These are phyloP conservation scores for Neelides sp. DNA, from an alignment of 1,140 invertebrate genomes.

Conservation along the genomic window DNA sequence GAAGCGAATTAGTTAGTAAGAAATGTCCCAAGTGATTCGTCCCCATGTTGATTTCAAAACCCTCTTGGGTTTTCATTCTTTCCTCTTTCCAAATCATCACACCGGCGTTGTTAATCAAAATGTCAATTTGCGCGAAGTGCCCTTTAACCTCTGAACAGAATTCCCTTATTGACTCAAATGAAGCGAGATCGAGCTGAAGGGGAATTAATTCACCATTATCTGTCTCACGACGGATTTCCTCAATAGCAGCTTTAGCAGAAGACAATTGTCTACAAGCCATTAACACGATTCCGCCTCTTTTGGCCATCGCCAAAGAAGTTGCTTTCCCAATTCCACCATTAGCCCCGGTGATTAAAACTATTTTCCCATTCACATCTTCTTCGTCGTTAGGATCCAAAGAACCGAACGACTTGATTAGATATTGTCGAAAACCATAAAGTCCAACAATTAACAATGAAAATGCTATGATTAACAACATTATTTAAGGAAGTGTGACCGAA, in stretches of 20 bases:
- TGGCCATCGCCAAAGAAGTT: slow-evolving; percentile 35
- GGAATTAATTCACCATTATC: slow-evolving; percentile 40
- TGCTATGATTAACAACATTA: too few species aligned
- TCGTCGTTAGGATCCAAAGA: slow-evolving; percentile 18
- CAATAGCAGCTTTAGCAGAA: slow-evolving; percentile 42
- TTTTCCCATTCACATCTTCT: slow-evolving; percentile 37
- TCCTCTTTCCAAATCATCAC: slow-evolving; percentile 14
- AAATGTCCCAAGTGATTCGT: slow-evolving; percentile 74
- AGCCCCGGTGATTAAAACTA: slow-evolving; percentile 50
- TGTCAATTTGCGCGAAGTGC: slow-evolving; percentile 36
- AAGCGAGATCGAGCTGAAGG: slow-evolving; percentile 34
- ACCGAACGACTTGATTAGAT: too few species aligned
- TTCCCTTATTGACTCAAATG: slow-evolving; percentile 33
- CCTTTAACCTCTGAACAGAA: slow-evolving; percentile 33
- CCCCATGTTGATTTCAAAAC: slow-evolving; percentile 64
- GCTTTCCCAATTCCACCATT: slow-evolving; percentile 38
- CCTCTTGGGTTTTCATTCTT: slow-evolving; percentile 45
- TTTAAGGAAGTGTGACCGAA: too few species aligned
- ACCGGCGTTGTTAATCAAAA: slow-evolving; percentile 43
- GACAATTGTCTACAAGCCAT: slow-evolving; percentile 55
- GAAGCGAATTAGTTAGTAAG: slow-evolving; percentile 41
- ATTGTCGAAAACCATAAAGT: too few species aligned
- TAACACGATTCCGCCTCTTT: slow-evolving; percentile 46
- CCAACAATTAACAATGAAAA: too few species aligned
- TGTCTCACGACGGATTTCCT: slow-evolving; percentile 42